phyloP scores from a whole-genome alignment of 2,888 invertebrate species.

The Eupithecia inturbata region DNA sequence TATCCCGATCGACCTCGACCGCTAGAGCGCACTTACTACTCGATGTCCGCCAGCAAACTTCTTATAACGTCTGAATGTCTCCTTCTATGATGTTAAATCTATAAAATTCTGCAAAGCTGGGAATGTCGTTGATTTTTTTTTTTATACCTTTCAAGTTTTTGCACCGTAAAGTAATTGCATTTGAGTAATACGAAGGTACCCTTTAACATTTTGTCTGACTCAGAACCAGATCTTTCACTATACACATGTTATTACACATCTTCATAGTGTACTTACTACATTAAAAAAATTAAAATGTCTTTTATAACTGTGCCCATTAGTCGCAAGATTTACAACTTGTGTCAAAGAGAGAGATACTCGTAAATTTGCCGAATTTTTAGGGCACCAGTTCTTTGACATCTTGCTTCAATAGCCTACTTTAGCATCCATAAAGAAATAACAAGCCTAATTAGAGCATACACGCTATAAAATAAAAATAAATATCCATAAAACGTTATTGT shows the following conservation, averaged over 20 bases:
- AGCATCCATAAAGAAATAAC: slow-evolving; percentile 1
- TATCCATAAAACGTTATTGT: not conserved
- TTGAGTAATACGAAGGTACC: not conserved
- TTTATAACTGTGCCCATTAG: slow-evolving; percentile 14
- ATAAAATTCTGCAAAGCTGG: not conserved
- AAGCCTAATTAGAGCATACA: not conserved
- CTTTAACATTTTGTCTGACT: not conserved
- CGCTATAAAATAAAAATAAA: slow-evolving; percentile 4
- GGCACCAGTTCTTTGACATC: slow-evolving; percentile 7
- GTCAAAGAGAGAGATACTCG: slow-evolving; percentile 13
- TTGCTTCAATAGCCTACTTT: not conserved
- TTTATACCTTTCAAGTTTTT: not conserved
- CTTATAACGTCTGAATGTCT: slow-evolving; percentile 43
- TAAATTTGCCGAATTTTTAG: slow-evolving; percentile 9
- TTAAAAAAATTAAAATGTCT: slow-evolving; percentile 11
- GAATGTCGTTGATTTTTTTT: not conserved
- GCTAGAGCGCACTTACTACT: slow-evolving; percentile 49
- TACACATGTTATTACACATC: slow-evolving; percentile 8
- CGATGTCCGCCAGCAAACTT: slow-evolving; percentile 45
- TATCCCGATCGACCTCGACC: slow-evolving; percentile 47
- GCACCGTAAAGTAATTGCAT: not conserved
- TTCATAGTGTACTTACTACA: slow-evolving; percentile 5
- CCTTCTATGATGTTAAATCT: slow-evolving; percentile 14
- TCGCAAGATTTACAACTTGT: slow-evolving; percentile 15
- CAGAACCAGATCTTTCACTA: not conserved